These are phyloP conservation scores for Oxyscelio sp. DNA, from an alignment of 2,888 invertebrate genomes.

Conservation along the genomic window DNA sequence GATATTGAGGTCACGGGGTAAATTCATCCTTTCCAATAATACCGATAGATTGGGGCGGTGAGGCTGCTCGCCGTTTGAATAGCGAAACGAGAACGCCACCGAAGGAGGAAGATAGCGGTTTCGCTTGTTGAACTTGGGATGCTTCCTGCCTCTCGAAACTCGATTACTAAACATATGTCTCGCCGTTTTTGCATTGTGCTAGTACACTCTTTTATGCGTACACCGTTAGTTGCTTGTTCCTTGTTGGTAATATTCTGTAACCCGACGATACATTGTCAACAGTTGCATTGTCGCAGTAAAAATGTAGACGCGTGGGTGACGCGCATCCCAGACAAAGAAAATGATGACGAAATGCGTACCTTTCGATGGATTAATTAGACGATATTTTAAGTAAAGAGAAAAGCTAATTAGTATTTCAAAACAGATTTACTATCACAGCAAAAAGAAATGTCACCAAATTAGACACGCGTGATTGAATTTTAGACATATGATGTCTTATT, in stretches of 20 bases:
- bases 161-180: conserved; percentile 72
- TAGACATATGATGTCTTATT: no score
- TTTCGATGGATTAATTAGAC: no score
- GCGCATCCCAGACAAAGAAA: neutral
- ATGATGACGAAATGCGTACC: neutral
- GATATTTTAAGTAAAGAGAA: no score
- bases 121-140: conserved; percentile 66
- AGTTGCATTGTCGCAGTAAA: neutral
- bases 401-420: no score
- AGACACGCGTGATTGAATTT: no score
- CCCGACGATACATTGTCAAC: conserved; percentile 60
- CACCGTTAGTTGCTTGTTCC: conserved; percentile 61
- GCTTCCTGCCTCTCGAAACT: conserved; percentile 72
- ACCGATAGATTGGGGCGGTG: no score
- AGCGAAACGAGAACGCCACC: conserved; percentile 65
- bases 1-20: conserved; percentile 85
- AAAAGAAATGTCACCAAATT: no score
- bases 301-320: conserved; percentile 20
- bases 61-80: conserved; percentile 69
- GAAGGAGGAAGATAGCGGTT: conserved; percentile 71
- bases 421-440: no score
- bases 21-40: conserved; percentile 74
- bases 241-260: conserved; percentile 17
- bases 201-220: conserved; percentile 42
- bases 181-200: conserved; percentile 53